These are phyloP conservation scores for Athene cunicularia DNA, from an alignment of 2,113 vertebrate genomes.

Conservation along the genomic window DNA sequence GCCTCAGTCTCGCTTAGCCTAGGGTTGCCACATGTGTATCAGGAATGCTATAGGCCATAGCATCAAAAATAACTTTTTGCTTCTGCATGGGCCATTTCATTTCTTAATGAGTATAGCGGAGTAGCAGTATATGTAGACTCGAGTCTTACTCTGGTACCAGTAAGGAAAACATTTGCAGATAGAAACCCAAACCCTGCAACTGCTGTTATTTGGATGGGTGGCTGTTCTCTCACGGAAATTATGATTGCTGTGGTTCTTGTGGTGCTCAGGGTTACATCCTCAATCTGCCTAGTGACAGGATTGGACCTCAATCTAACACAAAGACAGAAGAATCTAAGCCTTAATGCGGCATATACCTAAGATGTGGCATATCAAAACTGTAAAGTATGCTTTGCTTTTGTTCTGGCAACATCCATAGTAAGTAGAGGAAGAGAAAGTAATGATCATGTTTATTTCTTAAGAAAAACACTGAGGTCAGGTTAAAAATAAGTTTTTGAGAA, in stretches of 20 bases:
- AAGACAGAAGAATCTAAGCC: neutral
- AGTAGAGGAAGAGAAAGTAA: neutral
- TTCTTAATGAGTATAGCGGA: neutral
- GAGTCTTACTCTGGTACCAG: neutral
- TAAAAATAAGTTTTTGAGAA: neutral
- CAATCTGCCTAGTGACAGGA: neutral
- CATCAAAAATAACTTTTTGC: neutral
- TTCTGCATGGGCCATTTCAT: neutral
- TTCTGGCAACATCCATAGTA: neutral
- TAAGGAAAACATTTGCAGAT: neutral
- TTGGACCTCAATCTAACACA: neutral
- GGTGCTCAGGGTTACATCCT: neutral
- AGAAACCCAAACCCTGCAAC: neutral
- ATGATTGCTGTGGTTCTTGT: neutral
- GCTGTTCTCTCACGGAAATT: neutral
- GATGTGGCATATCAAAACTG: neutral
- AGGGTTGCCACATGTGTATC: accelerated
- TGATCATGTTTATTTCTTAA: neutral
- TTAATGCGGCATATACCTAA: neutral
- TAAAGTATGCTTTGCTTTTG: neutral
- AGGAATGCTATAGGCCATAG: neutral
- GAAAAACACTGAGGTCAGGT: neutral
- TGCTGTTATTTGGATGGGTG: neutral
- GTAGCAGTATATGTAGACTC: accelerated
- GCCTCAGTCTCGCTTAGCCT: neutral